Conservation (phyloP, 2,888 invertebrate genomes). For the Synanthedon formicaeformis region DNA sequence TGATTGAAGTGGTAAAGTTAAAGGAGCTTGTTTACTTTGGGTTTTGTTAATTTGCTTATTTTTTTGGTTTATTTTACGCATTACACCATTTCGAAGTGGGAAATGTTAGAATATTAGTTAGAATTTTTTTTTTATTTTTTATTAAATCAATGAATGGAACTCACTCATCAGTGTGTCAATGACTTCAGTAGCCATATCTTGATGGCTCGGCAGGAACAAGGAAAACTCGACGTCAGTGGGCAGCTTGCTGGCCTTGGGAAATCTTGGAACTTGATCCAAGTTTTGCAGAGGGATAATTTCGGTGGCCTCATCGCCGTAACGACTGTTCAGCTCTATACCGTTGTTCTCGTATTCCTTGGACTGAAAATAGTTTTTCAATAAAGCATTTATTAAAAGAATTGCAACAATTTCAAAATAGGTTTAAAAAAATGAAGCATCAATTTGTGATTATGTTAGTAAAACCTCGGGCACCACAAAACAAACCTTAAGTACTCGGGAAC, state of each 20-base stretch:
- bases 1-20: too few species aligned
- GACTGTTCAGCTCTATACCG: constrained; percentile 70
- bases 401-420: too few species aligned
- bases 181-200: constrained; percentile 76
- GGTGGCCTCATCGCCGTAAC: constrained; percentile 69
- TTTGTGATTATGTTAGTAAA: too few species aligned
- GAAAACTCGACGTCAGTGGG: constrained; percentile 77
- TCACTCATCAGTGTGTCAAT: constrained; percentile 77
- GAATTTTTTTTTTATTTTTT: too few species aligned
- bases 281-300: constrained; percentile 67
- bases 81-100: background rate
- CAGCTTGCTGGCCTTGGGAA: constrained; percentile 69
- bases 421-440: background rate
- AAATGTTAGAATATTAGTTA: too few species aligned
- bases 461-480: too few species aligned
- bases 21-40: too few species aligned
- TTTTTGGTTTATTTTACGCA: background rate
- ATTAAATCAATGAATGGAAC: constrained; percentile 7
- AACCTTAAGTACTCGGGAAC: too few species aligned
- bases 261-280: constrained; percentile 65
- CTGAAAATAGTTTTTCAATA: constrained; percentile 14
- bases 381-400: background rate
- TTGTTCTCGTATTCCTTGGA: constrained; percentile 61
- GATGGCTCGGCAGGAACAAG: constrained; percentile 78
- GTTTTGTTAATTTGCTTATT: too few species aligned